Base-by-base conservation (phyloP, 2,888 invertebrate genomes). In the Fragum sueziense region DNA sequence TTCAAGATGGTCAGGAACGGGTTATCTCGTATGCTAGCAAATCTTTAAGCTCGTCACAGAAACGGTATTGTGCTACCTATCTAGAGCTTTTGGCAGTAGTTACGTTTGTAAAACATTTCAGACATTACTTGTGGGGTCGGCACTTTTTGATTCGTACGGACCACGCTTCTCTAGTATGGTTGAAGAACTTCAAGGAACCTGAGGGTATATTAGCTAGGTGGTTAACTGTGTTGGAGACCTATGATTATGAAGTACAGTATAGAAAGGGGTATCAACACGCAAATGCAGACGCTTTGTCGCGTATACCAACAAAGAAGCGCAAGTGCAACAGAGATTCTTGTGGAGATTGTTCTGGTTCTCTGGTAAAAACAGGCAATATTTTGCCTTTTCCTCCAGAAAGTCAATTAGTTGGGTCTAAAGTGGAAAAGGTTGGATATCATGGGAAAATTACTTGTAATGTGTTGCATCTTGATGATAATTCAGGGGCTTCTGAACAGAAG, bases 211-310 rank as follows among this genome's bases (percentile, higher is more conserved):
- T 41, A 22, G 70, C 75, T 20, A 34, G 70, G 11, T 76, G 70
- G 61, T n/a, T 70, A 14, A 37, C 70, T 51, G 61, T 72, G 4
- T 25, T 79, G 34, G 79, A 79, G 14, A 76, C 80, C 1, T 80
- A 76, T 70, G 76, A 75, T 7, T 9, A 61, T 25, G 22, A 25
- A 27, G 6, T 25, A 61, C 14, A 61, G 29, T 11, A 69, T 87
- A 2, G 25, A 86, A 17, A 84, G 86, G 31, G 88, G 86, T 76
- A 86, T 88, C 69, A 74, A 74, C n/a, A n/a, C n/a, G n/a, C n/a
- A n/a, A n/a, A n/a, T n/a, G n/a, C n/a, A n/a, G n/a, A n/a, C n/a
- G n/a, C 1, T 79, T 52, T 61, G 61, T 61, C 61, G 14, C 7
- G 61, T 4, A 11, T 29, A 14, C 17, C 61, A 27, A 27, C 7